A percentile compares a stretch with the other conserved stretches of the same genome.
Evolutionary conservation across 2,113 vertebrate genomes (phyloP).

Genomic region (Petaurus breviceps): DNA sequence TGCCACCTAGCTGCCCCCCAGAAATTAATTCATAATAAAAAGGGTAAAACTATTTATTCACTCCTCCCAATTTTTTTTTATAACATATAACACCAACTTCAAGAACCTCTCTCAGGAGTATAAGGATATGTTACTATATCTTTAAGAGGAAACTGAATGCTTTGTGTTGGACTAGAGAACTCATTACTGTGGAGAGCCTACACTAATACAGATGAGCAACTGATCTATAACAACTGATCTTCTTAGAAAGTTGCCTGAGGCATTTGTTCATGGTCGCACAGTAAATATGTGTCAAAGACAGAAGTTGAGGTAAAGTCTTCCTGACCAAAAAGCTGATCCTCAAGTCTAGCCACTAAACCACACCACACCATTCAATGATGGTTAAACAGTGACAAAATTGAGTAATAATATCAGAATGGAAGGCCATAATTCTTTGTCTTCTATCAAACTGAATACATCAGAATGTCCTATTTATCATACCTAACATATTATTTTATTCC

Average conservation of each 20-base stretch:
- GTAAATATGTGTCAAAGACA: not conserved
- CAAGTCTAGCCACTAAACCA: not conserved
- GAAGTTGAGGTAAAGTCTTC: not conserved
- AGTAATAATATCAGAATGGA: not conserved
- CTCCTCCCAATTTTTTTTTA: too few relatives aligned
- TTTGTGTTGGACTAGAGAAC: not conserved
- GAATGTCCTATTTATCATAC: constrained; percentile 1
- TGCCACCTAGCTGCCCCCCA: too few relatives aligned
- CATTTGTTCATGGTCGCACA: not conserved
- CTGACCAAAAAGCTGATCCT: not conserved
- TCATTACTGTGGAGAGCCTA: not conserved
- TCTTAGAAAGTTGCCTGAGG: not conserved
- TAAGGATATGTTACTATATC: too few relatives aligned
- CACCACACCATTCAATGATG: not conserved
- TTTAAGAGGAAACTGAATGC: too few relatives aligned
- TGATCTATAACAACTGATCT: not conserved
- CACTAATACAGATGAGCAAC: not conserved
- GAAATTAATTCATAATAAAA: too few relatives aligned
- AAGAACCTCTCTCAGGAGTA: too few relatives aligned
- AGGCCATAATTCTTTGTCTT: not conserved
- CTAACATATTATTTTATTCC: not conserved
- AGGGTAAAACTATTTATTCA: too few relatives aligned
- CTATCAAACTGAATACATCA: not conserved
- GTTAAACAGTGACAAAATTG: not conserved
- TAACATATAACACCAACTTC: too few relatives aligned